A percentile compares a stretch with the other conserved stretches of the same genome.
Conservation (phyloP, 1,140 invertebrate species). For the Drosophila funebris region DNA sequence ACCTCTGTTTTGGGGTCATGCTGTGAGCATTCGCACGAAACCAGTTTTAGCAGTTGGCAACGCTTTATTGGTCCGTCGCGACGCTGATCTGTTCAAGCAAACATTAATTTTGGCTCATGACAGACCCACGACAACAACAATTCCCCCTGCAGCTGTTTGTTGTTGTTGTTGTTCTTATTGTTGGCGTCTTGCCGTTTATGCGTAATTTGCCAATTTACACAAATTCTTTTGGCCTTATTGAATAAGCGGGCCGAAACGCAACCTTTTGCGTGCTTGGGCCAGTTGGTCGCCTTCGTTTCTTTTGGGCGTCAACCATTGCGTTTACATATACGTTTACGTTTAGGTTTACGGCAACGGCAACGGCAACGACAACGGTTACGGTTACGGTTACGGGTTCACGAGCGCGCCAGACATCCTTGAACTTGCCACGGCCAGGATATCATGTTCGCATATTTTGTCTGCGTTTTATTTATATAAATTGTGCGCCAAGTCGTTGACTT, state of each 20-base stretch:
- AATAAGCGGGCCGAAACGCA: constrained; percentile 36
- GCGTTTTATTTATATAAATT: constrained; percentile 61
- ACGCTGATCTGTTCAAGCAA: constrained; percentile 20
- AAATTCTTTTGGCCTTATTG: constrained; percentile 59
- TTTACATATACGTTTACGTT: constrained; percentile 5
- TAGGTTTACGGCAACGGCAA: constrained; percentile 10
- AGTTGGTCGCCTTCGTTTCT: neutral
- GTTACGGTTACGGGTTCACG: constrained; percentile 46
- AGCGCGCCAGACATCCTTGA: constrained; percentile 69
- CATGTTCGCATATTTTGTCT: constrained; percentile 77
- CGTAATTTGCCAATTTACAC: constrained; percentile 75
- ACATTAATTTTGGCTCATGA: constrained; percentile 44
- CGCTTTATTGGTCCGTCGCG: constrained; percentile 26
- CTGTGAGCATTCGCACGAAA: constrained; percentile 12
- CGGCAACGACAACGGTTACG: neutral
- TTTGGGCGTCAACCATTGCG: constrained; percentile 2
- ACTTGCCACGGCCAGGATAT: constrained; percentile 72
- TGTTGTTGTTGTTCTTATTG: constrained; percentile 1
- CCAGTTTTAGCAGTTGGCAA: constrained; percentile 20
- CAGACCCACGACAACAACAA: constrained; percentile 29
- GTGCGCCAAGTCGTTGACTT: constrained; percentile 47
- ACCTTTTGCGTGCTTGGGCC: constrained; percentile 41
- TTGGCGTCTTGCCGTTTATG: constrained; percentile 59
- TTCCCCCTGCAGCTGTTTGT: constrained; percentile 43
- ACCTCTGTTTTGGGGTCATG: constrained; percentile 34